These are phyloP conservation scores for Varanus salvator DNA, from an alignment of 2,113 vertebrate species.

Conservation along the genomic window DNA sequence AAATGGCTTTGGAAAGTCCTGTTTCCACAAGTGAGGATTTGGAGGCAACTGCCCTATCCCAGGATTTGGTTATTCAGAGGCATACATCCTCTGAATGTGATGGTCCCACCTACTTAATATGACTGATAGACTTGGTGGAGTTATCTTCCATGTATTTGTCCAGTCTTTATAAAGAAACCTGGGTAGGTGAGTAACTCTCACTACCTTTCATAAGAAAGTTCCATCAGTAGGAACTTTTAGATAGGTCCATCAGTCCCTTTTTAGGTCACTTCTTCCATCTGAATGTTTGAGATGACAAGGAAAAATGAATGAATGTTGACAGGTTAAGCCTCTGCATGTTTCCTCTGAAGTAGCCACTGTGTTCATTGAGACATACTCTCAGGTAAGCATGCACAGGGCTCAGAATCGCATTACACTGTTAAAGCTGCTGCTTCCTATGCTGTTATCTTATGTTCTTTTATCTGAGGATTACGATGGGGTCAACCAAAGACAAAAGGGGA, in stretches of 20 bases:
- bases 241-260: not conserved
- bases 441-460: not conserved
- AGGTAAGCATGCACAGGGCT: not conserved
- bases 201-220: not conserved
- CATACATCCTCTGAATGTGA: not conserved
- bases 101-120: not conserved
- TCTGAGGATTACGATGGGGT: conserved; percentile 23
- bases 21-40: not conserved
- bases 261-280: not conserved
- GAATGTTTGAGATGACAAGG: not conserved
- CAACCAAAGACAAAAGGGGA: conserved; percentile 56
- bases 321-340: not conserved
- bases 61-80: not conserved
- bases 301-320: not conserved
- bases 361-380: not conserved
- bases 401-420: not conserved
- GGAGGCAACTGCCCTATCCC: not conserved
- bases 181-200: not conserved
- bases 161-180: not conserved
- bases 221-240: not conserved
- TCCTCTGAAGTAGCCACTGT: not conserved
- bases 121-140: not conserved
- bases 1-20: not conserved
- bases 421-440: not conserved
- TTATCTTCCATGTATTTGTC: not conserved